Evolutionary conservation across 2,113 vertebrate species (phyloP).

Genomic region (Brachypteracias leptosomus): DNA sequence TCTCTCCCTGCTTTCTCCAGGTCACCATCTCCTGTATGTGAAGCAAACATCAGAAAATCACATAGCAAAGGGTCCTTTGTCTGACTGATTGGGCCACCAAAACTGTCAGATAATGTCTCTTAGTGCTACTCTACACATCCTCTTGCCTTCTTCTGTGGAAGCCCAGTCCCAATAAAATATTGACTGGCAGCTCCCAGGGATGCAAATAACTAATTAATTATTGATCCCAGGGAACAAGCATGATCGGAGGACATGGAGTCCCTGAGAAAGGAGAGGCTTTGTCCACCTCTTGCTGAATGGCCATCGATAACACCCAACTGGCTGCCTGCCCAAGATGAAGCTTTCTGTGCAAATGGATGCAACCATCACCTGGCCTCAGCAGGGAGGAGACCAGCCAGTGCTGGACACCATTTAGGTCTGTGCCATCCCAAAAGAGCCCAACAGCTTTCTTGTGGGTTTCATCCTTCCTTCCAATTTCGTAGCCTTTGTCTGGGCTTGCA

Average conservation of each 20-base stretch:
- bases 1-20: neutral
- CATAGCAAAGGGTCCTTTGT: neutral
- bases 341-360: neutral
- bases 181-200: neutral
- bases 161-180: neutral
- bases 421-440: neutral
- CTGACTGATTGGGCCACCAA: neutral
- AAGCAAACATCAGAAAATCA: neutral
- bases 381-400: accelerated
- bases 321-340: neutral
- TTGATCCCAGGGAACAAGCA: neutral
- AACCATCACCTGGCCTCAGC: neutral
- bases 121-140: neutral
- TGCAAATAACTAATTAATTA: neutral
- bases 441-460: neutral
- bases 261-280: neutral
- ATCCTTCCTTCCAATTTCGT: neutral
- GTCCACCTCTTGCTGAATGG: neutral
- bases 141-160: neutral
- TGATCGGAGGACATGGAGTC: neutral
- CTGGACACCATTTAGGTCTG: neutral
- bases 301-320: too few relatives aligned
- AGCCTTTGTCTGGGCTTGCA: neutral
- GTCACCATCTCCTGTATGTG: neutral
- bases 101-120: neutral